phyloP scores from a whole-genome alignment of 30 jellyfish, hydroid and myxozoan genomes.

The Mastigias papua region DNA sequence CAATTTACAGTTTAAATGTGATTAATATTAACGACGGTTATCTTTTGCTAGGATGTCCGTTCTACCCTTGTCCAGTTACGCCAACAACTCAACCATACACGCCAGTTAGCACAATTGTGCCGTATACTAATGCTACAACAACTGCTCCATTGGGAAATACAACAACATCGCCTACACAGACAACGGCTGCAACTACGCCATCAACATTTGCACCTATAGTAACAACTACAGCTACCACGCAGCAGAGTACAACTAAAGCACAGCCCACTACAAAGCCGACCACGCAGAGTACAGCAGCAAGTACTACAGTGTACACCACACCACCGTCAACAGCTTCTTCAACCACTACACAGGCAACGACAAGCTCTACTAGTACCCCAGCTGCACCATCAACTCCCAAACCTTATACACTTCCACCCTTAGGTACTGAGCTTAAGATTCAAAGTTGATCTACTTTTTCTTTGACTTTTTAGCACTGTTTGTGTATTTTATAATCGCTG shows the following conservation, averaged over 20 bases:
- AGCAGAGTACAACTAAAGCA: conserved; percentile 45
- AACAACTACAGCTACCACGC: conserved; percentile 48
- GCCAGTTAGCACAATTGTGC: neutral
- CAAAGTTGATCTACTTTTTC: too few relatives aligned
- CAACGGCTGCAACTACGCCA: conserved; percentile 61
- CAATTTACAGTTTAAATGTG: too few relatives aligned
- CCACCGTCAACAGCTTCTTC: conserved; percentile 33
- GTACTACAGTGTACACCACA: conserved; percentile 36
- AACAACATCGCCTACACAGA: conserved; percentile 17
- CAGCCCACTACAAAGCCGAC: conserved; percentile 59
- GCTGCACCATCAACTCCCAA: neutral
- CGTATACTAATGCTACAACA: conserved; percentile 1
- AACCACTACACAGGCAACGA: conserved; percentile 44
- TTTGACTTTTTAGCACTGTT: too few relatives aligned
- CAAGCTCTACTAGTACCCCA: neutral
- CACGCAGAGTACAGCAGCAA: conserved; percentile 32
- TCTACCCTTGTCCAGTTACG: conserved; percentile 31
- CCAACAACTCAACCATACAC: conserved; percentile 50
- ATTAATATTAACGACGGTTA: neutral
- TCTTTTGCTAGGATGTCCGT: conserved; percentile 37
- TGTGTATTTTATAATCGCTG: too few relatives aligned
- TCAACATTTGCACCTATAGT: conserved; percentile 67
- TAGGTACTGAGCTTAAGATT: too few relatives aligned
- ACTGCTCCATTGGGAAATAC: conserved; percentile 2
- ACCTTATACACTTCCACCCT: neutral